Evolutionary conservation across 2,797 vertebrate species (phyloP), one percentile per base, ranked within the genome.

Genomic region (Novumbra hubbsi): DNA sequence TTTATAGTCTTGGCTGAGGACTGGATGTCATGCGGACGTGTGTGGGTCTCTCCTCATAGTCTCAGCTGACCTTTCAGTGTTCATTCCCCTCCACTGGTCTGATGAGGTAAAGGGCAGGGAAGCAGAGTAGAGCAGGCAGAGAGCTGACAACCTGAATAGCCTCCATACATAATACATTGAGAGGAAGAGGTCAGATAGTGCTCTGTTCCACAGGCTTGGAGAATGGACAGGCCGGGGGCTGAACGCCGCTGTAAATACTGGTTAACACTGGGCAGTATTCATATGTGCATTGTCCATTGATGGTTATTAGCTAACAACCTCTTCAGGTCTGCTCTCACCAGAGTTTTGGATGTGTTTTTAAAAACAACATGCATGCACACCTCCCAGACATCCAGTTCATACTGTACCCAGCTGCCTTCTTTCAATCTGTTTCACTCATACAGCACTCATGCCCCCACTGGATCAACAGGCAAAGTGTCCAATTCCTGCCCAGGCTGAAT

Each of bases 401-500:
- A 45, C 41, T 45, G 41, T 45, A 45, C 41, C 11, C 41, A 45
- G 14, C 1, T 1, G 41, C 14, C 11, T 14, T 45, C 41, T 45
- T 27, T 68, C 21, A 21, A 12, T 27, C 41, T 69, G 21, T 41
- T 84, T 72, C 34, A 50, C 81, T 85, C 73, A 30, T 79, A 75
- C 76, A 75, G 82, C 78, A 65, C n/a, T n/a, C n/a, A n/a, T 89
- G 87, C 84, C 84, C 88, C 87, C 83, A 79, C 66, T 74, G 75
- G 84, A 72, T 0, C 82, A 74, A 81, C 81, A 78, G 84, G 76
- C 71, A 85, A 65, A 57, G 74, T 63, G 66, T 70, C 81, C 75
- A n/a, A 86, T 90, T 91, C 87, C 86, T 85, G 76, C 67, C 74
- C 21, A 16, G 68, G 73, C 75, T 17, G 11, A 63, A 62, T 5